Conservation (phyloP, 1,140 invertebrate genomes). For the Brachystomella parvula region DNA sequence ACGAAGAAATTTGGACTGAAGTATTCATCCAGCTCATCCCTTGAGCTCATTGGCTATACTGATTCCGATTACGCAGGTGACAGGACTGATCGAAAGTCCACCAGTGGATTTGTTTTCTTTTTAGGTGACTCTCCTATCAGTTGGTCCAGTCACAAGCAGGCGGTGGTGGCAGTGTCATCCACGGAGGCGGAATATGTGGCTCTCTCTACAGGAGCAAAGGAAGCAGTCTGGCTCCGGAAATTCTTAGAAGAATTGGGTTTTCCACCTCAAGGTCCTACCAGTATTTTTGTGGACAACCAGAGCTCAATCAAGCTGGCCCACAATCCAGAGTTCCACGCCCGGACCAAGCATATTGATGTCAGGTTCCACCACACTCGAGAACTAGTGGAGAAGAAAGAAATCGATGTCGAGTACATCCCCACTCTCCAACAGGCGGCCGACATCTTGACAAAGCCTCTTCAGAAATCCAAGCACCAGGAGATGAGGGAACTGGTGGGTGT, state of each 20-base stretch:
- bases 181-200: conserved; percentile 46
- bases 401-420: conserved; percentile 29
- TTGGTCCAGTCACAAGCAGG: conserved; percentile 44
- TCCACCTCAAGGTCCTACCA: not conserved
- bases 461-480: conserved; percentile 16
- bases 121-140: not conserved
- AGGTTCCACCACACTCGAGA: conserved; percentile 40
- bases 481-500: conserved; percentile 16
- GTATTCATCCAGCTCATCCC: not conserved
- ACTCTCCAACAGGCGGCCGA: conserved; percentile 40
- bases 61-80: conserved; percentile 44
- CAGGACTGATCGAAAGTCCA: conserved; percentile 42
- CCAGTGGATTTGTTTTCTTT: conserved; percentile 40
- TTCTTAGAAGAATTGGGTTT: conserved; percentile 38
- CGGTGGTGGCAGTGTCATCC: conserved; percentile 42
- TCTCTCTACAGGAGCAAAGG: conserved; percentile 41
- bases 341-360: conserved; percentile 44
- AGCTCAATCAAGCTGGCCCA: conserved; percentile 35
- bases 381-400: conserved; percentile 8
- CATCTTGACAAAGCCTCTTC: conserved; percentile 35
- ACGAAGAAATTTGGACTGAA: conserved; percentile 38
- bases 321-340: conserved; percentile 41
- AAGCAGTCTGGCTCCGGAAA: conserved; percentile 42
- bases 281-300: conserved; percentile 38
- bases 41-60: conserved; percentile 41